These are phyloP conservation scores for Drosophila eugracilis DNA, from an alignment of 1,140 invertebrate species.

Conservation along the genomic window DNA sequence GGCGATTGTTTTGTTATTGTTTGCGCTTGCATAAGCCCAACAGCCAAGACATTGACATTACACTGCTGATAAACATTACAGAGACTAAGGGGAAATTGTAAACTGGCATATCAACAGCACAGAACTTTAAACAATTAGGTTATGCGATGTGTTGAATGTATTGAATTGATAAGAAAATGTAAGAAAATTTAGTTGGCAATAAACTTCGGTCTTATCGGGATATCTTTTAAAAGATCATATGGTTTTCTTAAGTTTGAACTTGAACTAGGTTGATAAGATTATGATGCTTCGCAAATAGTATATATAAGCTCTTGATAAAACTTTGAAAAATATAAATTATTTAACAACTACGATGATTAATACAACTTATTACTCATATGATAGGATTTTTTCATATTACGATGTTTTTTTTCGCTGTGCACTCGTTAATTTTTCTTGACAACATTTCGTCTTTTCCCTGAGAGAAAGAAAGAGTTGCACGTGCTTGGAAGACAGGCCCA, in stretches of 20 bases:
- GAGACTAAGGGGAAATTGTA: conserved; percentile 1
- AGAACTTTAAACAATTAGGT: no score
- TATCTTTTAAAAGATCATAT: background rate
- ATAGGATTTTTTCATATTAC: background rate
- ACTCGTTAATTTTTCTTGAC: conserved; percentile 40
- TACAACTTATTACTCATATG: background rate
- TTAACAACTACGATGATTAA: background rate
- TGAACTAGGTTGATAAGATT: conserved; percentile 6
- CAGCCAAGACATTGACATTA: conserved; percentile 57
- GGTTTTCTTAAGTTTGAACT: conserved; percentile 3
- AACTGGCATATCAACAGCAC: no score
- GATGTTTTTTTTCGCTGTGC: conserved; percentile 15
- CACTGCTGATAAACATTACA: conserved; percentile 8
- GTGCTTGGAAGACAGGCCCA: conserved; percentile 43
- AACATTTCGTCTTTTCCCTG: conserved; percentile 46
- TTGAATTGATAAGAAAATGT: background rate
- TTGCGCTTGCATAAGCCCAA: conserved; percentile 48
- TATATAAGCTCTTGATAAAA: background rate
- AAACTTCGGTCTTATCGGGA: background rate
- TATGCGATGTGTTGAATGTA: background rate
- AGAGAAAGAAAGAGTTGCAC: conserved; percentile 73
- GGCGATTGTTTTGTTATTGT: conserved; percentile 42
- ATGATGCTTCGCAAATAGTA: background rate
- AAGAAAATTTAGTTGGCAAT: background rate
- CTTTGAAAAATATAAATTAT: background rate